A percentile compares a stretch with the other conserved stretches of the same genome.
phyloP scores from a whole-genome alignment of 2,797 vertebrate species.

The Acropternis orthonyx region DNA sequence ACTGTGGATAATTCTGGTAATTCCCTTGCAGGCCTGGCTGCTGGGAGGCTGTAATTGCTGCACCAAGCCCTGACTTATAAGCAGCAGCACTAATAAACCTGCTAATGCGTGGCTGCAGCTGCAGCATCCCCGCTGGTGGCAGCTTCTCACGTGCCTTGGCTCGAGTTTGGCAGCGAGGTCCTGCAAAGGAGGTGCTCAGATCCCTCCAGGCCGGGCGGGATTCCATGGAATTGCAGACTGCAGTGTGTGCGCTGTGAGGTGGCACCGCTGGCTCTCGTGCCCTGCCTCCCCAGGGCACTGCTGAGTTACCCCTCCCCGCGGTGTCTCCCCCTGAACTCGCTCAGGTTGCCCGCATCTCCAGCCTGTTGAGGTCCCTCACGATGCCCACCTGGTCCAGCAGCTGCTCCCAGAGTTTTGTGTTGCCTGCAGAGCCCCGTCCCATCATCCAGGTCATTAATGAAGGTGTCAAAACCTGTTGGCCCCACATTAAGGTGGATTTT shows the following conservation, averaged over 20 bases:
- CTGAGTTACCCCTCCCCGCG: too few species aligned
- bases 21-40: neutral
- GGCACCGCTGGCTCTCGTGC: fast-evolving
- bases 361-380: neutral
- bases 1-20: neutral
- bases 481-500: fast-evolving
- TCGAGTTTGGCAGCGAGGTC: too few species aligned
- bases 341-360: fast-evolving
- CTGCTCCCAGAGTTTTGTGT: neutral
- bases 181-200: neutral
- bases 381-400: fast-evolving
- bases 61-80: neutral
- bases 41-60: neutral
- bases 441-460: fast-evolving
- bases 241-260: neutral
- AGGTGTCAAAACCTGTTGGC: neutral
- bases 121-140: neutral
- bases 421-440: neutral
- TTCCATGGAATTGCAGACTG: neutral
- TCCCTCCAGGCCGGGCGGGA: neutral
- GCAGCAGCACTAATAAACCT: neutral
- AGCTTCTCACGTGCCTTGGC: neutral
- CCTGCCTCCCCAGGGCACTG: too few species aligned
- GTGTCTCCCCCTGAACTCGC: fast-evolving
- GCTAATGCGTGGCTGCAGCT: neutral